Evolutionary conservation across 2,888 invertebrate genomes (phyloP).

Genomic region (Chrysolina haemoptera): DNA sequence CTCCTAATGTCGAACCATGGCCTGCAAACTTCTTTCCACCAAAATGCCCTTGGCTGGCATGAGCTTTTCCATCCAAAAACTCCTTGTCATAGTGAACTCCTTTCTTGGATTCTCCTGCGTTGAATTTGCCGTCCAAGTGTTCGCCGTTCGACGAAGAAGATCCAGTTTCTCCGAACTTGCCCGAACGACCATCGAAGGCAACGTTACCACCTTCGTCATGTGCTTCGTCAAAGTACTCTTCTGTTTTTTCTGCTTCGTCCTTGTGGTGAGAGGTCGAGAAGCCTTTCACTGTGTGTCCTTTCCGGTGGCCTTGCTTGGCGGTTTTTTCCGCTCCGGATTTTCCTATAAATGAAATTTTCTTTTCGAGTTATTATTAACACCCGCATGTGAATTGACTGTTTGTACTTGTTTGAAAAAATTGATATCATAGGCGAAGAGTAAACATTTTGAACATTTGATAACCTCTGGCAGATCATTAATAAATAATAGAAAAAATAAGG

Average conservation of each 20-base stretch:
- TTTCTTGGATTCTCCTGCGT: slow-evolving; percentile 73
- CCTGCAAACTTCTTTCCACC: slow-evolving; percentile 74
- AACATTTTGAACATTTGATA: too few relatives aligned
- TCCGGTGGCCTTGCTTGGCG: slow-evolving; percentile 75
- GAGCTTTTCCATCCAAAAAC: slow-evolving; percentile 72
- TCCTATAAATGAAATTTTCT: slow-evolving; percentile 57
- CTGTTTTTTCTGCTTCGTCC: slow-evolving; percentile 77
- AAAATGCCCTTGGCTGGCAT: slow-evolving; percentile 75
- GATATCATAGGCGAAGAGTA: too few relatives aligned
- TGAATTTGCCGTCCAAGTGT: slow-evolving; percentile 73
- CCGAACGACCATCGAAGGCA: slow-evolving; percentile 73
- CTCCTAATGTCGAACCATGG: slow-evolving; percentile 73
- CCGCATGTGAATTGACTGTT: too few relatives aligned
- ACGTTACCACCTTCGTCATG: slow-evolving; percentile 77
- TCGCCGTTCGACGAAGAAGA: slow-evolving; percentile 75
- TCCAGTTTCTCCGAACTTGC: slow-evolving; percentile 74
- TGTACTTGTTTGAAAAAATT: too few relatives aligned
- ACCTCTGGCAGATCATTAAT: too few relatives aligned
- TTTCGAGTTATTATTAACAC: neutral
- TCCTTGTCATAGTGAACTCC: slow-evolving; percentile 74
- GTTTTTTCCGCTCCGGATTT: slow-evolving; percentile 74
- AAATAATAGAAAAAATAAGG: too few relatives aligned
- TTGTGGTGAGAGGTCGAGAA: slow-evolving; percentile 78
- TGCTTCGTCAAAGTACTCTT: slow-evolving; percentile 77
- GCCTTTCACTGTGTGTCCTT: slow-evolving; percentile 77